A percentile compares a stretch with the other conserved stretches of the same genome.
phyloP scores from a whole-genome alignment of 1,140 invertebrate genomes.

The Zaprionus vittiger region DNA sequence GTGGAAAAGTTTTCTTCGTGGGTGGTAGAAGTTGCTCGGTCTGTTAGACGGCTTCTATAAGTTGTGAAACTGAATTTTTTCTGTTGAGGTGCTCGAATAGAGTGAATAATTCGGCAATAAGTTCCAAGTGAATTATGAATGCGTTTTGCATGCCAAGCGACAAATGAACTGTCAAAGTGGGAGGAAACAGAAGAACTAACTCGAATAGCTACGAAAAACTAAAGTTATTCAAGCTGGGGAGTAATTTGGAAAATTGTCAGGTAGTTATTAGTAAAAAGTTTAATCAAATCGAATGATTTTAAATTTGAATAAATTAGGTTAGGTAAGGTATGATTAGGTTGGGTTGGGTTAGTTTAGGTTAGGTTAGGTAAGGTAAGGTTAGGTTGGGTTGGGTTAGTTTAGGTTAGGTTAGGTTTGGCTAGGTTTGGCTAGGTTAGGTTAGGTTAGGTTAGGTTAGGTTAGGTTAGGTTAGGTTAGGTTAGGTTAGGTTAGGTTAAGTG shows the following conservation, averaged over 20 bases:
- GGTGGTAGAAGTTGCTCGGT: background rate
- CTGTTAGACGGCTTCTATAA: constrained; percentile 18
- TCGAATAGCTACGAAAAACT: background rate
- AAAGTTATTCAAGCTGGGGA: background rate
- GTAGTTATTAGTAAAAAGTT: background rate
- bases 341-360: too few relatives aligned
- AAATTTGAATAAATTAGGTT: too few relatives aligned
- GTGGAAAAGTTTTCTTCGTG: constrained; percentile 18
- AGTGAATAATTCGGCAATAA: constrained; percentile 8
- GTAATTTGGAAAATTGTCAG: background rate
- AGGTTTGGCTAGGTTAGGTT: too few relatives aligned
- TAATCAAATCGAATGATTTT: too few relatives aligned
- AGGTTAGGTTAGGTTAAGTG: too few relatives aligned
- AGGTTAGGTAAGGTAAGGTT: too few relatives aligned
- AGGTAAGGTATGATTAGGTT: too few relatives aligned
- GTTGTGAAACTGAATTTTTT: background rate
- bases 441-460: too few relatives aligned
- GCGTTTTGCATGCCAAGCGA: constrained; percentile 3
- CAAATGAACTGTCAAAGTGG: background rate
- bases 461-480: too few relatives aligned
- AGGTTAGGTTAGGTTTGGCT: too few relatives aligned
- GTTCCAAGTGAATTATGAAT: constrained; percentile 1
- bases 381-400: too few relatives aligned
- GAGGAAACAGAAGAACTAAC: background rate
- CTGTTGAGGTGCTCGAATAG: background rate